Percentiles rank a stretch among this genome's conserved stretches.
phyloP scores from a whole-genome alignment of 2,888 invertebrate species.

The Saturnia pavonia region DNA sequence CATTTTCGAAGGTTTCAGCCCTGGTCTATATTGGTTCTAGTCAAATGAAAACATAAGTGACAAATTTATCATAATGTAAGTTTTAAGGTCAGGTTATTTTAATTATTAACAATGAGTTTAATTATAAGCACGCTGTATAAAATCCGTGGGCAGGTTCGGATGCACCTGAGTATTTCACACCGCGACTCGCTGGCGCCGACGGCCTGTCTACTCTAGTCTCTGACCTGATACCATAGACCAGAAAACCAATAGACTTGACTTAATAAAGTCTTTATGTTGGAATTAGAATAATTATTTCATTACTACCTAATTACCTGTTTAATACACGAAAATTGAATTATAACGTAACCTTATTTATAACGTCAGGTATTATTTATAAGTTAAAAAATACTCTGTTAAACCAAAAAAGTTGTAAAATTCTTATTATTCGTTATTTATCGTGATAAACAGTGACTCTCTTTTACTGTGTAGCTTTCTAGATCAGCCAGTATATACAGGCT shows the following conservation, averaged over 20 bases:
- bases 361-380: background rate
- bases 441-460: too few species aligned
- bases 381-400: too few species aligned
- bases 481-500: too few species aligned
- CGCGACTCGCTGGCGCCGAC: slow-evolving; percentile 84
- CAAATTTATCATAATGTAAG: background rate
- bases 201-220: slow-evolving; percentile 59
- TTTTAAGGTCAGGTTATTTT: background rate
- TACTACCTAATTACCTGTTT: too few species aligned
- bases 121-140: slow-evolving; percentile 56
- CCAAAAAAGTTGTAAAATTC: too few species aligned
- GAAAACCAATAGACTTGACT: slow-evolving; percentile 35
- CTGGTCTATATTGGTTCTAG: background rate
- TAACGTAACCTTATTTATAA: background rate
- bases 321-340: too few species aligned
- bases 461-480: too few species aligned
- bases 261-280: too few species aligned
- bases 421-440: too few species aligned
- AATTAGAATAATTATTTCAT: too few species aligned
- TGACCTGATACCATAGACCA: slow-evolving; percentile 43
- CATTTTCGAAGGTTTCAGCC: too few species aligned
- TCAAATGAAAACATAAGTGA: background rate
- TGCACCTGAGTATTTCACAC: slow-evolving; percentile 86
- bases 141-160: slow-evolving; percentile 79
- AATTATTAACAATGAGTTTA: slow-evolving; percentile 26